These are phyloP conservation scores for Zenarchopterus dispar DNA, from an alignment of 2,797 vertebrate genomes.

Conservation along the genomic window DNA sequence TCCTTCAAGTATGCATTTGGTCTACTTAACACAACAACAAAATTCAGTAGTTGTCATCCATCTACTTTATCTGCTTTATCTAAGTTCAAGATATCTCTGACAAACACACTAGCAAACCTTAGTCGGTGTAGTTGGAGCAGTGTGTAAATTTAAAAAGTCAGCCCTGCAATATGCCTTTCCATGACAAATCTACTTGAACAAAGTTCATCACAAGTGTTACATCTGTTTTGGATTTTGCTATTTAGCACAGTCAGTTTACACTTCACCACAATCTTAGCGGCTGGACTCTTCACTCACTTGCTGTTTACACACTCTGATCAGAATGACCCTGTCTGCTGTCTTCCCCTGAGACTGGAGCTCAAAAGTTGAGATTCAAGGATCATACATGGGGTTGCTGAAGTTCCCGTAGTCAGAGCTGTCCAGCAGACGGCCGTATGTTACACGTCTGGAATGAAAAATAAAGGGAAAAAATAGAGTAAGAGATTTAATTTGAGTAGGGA, in stretches of 20 bases:
- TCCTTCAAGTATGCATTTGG: no score
- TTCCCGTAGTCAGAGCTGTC: slow-evolving; percentile 84
- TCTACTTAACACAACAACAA: no score
- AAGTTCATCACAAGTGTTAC: neutral
- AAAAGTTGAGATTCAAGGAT: slow-evolving; percentile 71
- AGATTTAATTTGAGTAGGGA: neutral
- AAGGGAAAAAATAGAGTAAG: neutral
- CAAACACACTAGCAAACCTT: no score
- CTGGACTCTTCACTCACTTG: neutral
- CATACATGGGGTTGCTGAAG: slow-evolving; percentile 92
- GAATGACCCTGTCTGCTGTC: neutral
- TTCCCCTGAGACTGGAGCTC: neutral
- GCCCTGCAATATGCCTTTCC: neutral
- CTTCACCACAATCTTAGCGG: neutral
- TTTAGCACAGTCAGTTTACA: neutral
- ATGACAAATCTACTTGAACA: neutral
- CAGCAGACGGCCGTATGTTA: slow-evolving; percentile 86
- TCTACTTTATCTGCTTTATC: no score
- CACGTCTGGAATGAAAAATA: slow-evolving; percentile 71
- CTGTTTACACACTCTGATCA: neutral
- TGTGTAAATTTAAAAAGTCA: neutral
- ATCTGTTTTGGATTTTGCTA: no score
- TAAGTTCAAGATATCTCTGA: no score
- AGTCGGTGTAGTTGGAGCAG: no score
- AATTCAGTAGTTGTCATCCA: no score